A percentile compares a stretch with the other conserved stretches of the same genome.
These are phyloP conservation scores for Protobothrops flavoviridis DNA, from an alignment of 2,113 vertebrate species.

Conservation along the genomic window DNA sequence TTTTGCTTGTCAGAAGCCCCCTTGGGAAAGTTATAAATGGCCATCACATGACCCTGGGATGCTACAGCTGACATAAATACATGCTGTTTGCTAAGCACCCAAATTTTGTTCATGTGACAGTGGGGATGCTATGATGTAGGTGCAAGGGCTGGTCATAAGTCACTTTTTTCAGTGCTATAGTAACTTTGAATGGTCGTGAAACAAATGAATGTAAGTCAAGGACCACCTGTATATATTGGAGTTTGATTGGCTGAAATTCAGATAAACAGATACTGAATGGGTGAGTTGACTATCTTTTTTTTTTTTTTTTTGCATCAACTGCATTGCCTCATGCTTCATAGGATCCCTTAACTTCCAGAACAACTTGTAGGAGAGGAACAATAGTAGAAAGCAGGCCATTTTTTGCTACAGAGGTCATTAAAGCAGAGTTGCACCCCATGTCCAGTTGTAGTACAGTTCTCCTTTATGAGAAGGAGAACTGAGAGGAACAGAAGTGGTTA, in stretches of 20 bases:
- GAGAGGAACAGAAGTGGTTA: background rate
- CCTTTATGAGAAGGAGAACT: background rate
- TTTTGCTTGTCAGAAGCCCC: background rate
- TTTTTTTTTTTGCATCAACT: background rate
- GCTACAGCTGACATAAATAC: background rate
- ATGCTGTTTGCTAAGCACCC: background rate
- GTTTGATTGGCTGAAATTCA: background rate
- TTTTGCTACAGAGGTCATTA: background rate
- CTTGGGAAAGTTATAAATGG: background rate
- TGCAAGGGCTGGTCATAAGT: background rate
- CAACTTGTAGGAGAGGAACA: background rate
- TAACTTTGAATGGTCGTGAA: background rate
- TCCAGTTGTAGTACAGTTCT: background rate
- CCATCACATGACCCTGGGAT: background rate
- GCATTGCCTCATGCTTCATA: background rate
- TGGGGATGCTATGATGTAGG: background rate
- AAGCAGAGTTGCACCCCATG: background rate
- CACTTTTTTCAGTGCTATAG: background rate
- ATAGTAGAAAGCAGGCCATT: background rate
- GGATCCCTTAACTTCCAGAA: background rate
- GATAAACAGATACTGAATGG: background rate
- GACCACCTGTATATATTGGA: background rate
- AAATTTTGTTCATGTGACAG: background rate
- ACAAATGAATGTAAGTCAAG: background rate
- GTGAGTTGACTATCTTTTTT: background rate